phyloP scores from a whole-genome alignment of 1,140 invertebrate genomes.

The Ceratitis capitata region DNA sequence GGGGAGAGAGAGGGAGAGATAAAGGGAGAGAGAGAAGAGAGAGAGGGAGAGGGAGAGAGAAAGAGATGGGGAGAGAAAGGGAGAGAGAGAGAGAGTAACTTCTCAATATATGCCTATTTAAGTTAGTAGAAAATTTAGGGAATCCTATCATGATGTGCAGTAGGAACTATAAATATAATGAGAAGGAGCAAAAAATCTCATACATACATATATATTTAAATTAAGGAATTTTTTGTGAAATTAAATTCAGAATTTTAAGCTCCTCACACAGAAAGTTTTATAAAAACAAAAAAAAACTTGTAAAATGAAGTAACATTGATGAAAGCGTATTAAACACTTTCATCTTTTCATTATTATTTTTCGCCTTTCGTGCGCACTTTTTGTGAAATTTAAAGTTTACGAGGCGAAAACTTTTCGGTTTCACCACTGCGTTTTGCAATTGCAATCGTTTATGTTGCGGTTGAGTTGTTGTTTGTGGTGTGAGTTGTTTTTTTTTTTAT shows the following conservation, averaged over 20 bases:
- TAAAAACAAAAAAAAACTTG: not conserved
- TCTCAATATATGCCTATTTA: too few species aligned
- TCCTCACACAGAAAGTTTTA: not conserved
- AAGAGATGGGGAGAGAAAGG: too few species aligned
- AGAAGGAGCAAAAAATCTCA: too few species aligned
- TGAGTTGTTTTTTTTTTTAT: not conserved
- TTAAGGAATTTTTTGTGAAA: too few species aligned
- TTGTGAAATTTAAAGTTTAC: slow-evolving; percentile 11
- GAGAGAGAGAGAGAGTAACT: too few species aligned
- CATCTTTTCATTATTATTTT: not conserved
- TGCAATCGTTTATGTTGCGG: not conserved
- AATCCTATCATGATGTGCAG: too few species aligned
- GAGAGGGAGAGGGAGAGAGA: too few species aligned
- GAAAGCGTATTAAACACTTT: not conserved
- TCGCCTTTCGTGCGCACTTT: not conserved
- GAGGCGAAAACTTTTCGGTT: slow-evolving; percentile 3
- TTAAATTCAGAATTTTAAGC: not conserved
- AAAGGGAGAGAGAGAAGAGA: too few species aligned
- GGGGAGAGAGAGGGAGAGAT: too few species aligned
- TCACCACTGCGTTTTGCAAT: slow-evolving; percentile 22
- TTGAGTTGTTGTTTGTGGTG: not conserved
- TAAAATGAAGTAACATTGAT: not conserved
- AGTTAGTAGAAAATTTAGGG: too few species aligned
- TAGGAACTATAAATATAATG: too few species aligned
- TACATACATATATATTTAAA: too few species aligned